A percentile compares a stretch with the other conserved stretches of the same genome.
These are phyloP conservation scores for Drosophila nannoptera DNA, from an alignment of 1,140 invertebrate genomes.

Conservation along the genomic window DNA sequence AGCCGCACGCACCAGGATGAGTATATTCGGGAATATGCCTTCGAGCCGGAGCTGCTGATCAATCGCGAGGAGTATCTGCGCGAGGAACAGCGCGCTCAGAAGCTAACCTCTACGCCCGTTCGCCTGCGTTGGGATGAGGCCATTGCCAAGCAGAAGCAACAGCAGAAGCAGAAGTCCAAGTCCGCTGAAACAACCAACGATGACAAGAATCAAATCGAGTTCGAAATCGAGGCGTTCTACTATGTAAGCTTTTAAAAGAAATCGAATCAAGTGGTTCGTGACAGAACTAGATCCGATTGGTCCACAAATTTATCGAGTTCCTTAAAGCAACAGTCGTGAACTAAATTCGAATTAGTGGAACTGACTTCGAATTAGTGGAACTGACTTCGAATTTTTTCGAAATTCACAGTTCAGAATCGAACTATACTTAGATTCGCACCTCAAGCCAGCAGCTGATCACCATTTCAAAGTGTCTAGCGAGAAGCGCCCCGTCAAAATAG, in stretches of 20 bases:
- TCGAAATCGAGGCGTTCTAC: slow-evolving; percentile 78
- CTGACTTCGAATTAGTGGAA: too few species aligned
- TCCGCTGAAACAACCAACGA: slow-evolving; percentile 51
- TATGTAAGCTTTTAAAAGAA: slow-evolving; percentile 65
- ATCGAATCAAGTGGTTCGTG: neutral
- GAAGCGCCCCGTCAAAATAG: slow-evolving; percentile 4
- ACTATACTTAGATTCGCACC: too few species aligned
- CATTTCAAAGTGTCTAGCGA: neutral
- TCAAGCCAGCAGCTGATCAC: too few species aligned
- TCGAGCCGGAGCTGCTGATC: slow-evolving; percentile 78
- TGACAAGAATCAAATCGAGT: slow-evolving; percentile 74
- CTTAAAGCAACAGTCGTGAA: too few species aligned
- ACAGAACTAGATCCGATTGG: neutral
- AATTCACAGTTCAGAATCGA: too few species aligned
- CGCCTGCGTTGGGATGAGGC: slow-evolving; percentile 70
- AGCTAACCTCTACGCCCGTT: slow-evolving; percentile 54
- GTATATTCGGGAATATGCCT: slow-evolving; percentile 77
- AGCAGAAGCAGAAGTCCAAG: slow-evolving; percentile 51
- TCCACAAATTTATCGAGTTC: neutral
- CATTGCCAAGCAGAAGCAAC: slow-evolving; percentile 68
- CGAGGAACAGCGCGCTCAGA: slow-evolving; percentile 58
- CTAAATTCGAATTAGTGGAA: too few species aligned
- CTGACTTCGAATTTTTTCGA: too few species aligned
- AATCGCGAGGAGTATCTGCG: slow-evolving; percentile 75
- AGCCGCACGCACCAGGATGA: slow-evolving; percentile 71